Evolutionary conservation across 1,140 invertebrate genomes (phyloP).

Genomic region (Tigriopus japonicus): DNA sequence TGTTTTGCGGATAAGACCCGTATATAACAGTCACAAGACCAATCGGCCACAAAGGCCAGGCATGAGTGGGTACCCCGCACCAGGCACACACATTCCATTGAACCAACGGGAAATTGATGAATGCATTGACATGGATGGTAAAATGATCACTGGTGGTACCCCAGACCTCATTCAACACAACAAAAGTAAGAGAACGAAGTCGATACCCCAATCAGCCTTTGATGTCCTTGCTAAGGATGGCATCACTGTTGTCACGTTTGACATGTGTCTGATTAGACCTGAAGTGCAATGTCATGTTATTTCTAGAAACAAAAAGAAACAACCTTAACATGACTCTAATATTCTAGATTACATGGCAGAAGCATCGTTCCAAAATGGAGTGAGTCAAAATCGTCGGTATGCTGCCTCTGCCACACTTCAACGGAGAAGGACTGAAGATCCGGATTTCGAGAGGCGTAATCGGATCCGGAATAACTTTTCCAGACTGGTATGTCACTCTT

Average conservation of each 20-base stretch:
- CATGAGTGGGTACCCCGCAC: not conserved
- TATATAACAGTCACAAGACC: not conserved
- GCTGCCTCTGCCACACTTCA: not conserved
- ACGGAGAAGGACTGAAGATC: not conserved
- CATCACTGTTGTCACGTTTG: not conserved
- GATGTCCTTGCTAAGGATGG: not conserved
- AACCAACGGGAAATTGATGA: not conserved
- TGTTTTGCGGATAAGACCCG: not conserved
- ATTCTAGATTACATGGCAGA: too few species aligned
- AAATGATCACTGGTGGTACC: not conserved
- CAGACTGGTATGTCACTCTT: not conserved
- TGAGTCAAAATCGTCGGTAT: not conserved
- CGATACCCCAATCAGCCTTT: not conserved
- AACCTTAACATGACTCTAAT: too few species aligned
- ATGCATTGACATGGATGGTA: not conserved
- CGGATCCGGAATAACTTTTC: not conserved
- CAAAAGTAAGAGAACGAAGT: not conserved
- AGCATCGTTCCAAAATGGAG: too few species aligned
- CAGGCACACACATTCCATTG: not conserved
- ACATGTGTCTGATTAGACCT: not conserved
- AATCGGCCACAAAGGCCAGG: not conserved
- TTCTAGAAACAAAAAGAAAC: too few species aligned
- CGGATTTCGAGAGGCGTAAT: not conserved
- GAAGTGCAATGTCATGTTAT: too few species aligned
- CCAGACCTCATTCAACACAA: not conserved